A percentile compares a stretch with the other conserved stretches of the same genome.
phyloP scores from a whole-genome alignment of 2,113 vertebrate species.

The Apaloderma vittatum region DNA sequence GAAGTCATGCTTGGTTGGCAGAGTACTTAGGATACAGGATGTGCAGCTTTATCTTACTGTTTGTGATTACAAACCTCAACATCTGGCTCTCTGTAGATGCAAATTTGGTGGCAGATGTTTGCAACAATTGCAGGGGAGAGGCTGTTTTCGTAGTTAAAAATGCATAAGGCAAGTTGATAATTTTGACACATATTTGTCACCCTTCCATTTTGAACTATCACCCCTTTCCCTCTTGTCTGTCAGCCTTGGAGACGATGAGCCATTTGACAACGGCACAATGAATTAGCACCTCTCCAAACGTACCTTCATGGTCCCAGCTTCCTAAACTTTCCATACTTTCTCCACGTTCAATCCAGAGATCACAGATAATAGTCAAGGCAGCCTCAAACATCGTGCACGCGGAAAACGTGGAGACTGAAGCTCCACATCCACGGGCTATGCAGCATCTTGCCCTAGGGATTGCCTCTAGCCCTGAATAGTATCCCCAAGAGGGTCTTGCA shows the following conservation, averaged over 20 bases:
- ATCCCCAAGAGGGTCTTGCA: accelerated
- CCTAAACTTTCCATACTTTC: not conserved
- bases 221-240: constrained; percentile 8
- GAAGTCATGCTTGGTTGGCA: constrained; percentile 73
- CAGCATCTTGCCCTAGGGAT: not conserved
- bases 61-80: constrained; percentile 75
- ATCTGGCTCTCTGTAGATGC: constrained; percentile 75
- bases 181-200: constrained; percentile 34
- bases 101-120: constrained; percentile 64
- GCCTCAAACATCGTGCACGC: accelerated
- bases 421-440: accelerated
- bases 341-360: not conserved
- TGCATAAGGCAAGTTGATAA: not conserved
- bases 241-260: constrained; percentile 12
- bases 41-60: constrained; percentile 35
- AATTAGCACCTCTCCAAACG: not conserved
- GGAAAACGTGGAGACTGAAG: not conserved
- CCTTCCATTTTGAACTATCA: constrained; percentile 1
- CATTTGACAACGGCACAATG: constrained; percentile 47
- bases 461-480: not conserved
- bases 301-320: not conserved
- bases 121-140: constrained; percentile 39
- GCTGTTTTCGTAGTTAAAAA: constrained; percentile 17
- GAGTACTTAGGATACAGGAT: constrained; percentile 64
- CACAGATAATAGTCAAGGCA: not conserved